Base-by-base conservation (phyloP, 2,888 invertebrate genomes). In the Callyntrura sp. region DNA sequence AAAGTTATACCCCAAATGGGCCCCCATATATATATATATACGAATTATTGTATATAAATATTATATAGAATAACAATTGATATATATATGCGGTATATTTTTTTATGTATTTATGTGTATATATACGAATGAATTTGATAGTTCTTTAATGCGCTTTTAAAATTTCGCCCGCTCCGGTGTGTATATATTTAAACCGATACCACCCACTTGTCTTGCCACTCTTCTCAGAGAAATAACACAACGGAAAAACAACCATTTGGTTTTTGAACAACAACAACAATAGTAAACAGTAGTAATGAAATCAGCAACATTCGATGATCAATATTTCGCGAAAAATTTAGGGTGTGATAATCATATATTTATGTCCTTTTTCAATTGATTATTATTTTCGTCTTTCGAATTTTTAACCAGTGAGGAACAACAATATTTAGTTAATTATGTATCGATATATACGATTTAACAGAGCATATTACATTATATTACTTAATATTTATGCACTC, bases 301-400 rank as follows among this genome's bases (percentile, higher is more conserved):
- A 35, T n/a, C 57, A 57, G 17, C 60, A 60, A 60, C 60, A 60
- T 60, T 23, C 20, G 23, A 23, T 51, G 14, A 51, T 48, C 48
- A 48, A 14, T 35, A 4, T 35, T 35, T 35, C 35, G 35, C 35
- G 35, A 35, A 51, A 51, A 14, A 51, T 51, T 51, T n/a, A 51
- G 51, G n/a, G 51, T 14, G 51, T 35, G 35, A 35, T 35, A 35
- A 35, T 35, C 35, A 35, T 35, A 35, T 35, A 35, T 35, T 35
- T 4, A 35, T 35, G 35, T 35, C 35, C 35, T 35, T 35, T 35
- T 35, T 35, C 35, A 35, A 35, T 1, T 51, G 51, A 51, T 51
- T 51, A 55, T 55, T n/a, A n/a, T 55, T n/a, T 55, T 55, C 60
- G 60, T 23, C 60, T 60, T 60, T 60, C 60, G 60, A 17, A 60